Base-by-base conservation (phyloP, 2,113 vertebrate species). In the Scolopax mira region DNA sequence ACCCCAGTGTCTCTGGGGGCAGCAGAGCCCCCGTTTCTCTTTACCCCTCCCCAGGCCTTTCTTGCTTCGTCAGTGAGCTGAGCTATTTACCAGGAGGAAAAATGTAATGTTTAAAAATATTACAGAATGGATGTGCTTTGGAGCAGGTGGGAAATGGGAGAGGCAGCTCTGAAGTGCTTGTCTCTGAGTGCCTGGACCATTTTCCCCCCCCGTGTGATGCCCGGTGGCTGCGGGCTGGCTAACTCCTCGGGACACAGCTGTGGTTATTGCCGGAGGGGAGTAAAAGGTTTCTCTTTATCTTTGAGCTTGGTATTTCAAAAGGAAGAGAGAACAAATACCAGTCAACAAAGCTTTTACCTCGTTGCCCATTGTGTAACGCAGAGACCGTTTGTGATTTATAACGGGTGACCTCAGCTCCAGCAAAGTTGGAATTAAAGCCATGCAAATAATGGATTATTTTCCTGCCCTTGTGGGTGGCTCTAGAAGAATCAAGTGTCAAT, bases 311-410 rank as follows among this genome's bases (percentile, higher is more conserved):
- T 62, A 1, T 87, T 92, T 74, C 25, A 8, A 64, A 74, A 81
- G 48, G 79, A 89, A 70, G 87, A 23, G 48, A 77, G 69, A 84
- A 71, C 37, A 84, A 96, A 74, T 79, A 44, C 15, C 61, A 27
- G 55, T 22, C 80, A 83, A 70, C 69, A 87, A 71, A 89, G 91
- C 84, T 94, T 74, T 94, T 84, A 84, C 87, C 69, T 92, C 67
- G 79, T 69, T 52, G 49, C 67, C 48, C 1, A 3, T n/a, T 89
- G 80, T 49, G 35, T 54, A 71, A 58, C 13, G 51, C 61, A 81
- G 55, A 62, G 78, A 42, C 37, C 8, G 2, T 52, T 88, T 37
- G 55, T 89, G 91, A 80, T 89, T 49, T 61, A 80, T 65, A 73
- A 62, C 42, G 18, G 61, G 64, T 80, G 83, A 84, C 67, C 83